These are phyloP conservation scores for Paedocypris micromegethes DNA, from an alignment of 2,797 vertebrate species.

Conservation along the genomic window DNA sequence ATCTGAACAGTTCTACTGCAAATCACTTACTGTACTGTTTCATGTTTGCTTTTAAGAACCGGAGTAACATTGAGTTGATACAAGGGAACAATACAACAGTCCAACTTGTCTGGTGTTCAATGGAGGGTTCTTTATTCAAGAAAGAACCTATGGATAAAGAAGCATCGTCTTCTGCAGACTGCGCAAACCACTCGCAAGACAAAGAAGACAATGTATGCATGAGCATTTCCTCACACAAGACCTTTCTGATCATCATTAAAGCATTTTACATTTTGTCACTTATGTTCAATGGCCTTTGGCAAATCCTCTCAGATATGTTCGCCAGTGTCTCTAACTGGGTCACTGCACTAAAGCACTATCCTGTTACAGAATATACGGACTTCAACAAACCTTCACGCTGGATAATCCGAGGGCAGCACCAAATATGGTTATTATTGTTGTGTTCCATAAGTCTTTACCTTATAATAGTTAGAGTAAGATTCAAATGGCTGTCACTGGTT, in stretches of 20 bases:
- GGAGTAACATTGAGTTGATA: constrained; percentile 6
- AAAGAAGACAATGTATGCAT: constrained; percentile 36
- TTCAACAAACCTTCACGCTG: constrained; percentile 39
- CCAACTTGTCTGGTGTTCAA: constrained; percentile 59
- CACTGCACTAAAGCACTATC: constrained; percentile 26
- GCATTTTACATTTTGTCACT: constrained; percentile 42
- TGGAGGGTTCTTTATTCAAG: constrained; percentile 61
- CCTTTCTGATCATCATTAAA: constrained; percentile 41
- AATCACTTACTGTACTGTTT: too few relatives aligned
- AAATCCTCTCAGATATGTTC: constrained; percentile 40
- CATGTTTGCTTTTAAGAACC: not conserved
- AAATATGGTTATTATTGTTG: constrained; percentile 41
- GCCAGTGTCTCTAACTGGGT: constrained; percentile 43
- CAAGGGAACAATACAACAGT: constrained; percentile 31
- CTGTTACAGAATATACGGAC: constrained; percentile 21
- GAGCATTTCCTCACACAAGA: constrained; percentile 38
- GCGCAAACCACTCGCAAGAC: constrained; percentile 23
- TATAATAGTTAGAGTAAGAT: constrained; percentile 41
- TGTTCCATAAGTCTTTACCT: constrained; percentile 39
- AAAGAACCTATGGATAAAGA: constrained; percentile 49
- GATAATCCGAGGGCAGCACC: constrained; percentile 36
- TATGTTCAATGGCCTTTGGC: constrained; percentile 42
- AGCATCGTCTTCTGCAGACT: constrained; percentile 29
- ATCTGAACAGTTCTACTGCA: too few relatives aligned
- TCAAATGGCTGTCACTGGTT: constrained; percentile 42